Conservation (phyloP, 2,113 vertebrate species). For the Brachypteracias leptosomus region DNA sequence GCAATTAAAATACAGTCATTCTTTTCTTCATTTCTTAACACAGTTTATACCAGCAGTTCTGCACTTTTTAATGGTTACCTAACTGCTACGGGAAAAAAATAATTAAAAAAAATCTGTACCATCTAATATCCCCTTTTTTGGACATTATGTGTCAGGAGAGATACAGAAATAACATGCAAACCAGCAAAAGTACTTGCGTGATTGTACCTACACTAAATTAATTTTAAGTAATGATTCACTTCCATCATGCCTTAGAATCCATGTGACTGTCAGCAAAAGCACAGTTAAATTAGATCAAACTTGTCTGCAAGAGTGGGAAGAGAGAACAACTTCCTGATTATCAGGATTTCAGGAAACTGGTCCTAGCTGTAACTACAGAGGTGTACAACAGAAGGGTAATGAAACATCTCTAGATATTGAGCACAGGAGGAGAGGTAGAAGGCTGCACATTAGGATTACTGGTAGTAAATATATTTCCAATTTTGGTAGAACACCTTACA, state of each 20-base stretch:
- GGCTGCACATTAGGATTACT: neutral
- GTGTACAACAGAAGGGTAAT: neutral
- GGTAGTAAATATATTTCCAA: neutral
- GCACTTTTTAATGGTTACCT: neutral
- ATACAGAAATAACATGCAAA: neutral
- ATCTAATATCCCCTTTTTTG: neutral
- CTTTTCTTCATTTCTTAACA: neutral
- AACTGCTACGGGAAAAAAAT: neutral
- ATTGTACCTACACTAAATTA: neutral
- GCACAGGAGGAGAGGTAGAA: neutral
- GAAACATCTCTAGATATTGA: neutral
- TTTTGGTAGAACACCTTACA: neutral
- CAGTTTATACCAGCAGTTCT: neutral
- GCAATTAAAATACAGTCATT: neutral
- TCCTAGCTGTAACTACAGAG: neutral
- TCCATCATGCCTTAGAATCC: neutral
- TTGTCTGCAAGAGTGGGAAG: neutral
- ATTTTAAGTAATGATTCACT: neutral
- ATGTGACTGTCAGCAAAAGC: neutral
- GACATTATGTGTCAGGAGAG: neutral
- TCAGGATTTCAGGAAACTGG: neutral
- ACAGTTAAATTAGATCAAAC: neutral
- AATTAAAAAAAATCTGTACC: neutral
- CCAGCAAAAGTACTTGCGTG: neutral
- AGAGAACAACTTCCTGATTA: neutral